Percentiles rank a stretch among this genome's conserved stretches.
Evolutionary conservation across 2,113 vertebrate genomes (phyloP).

Genomic region (Murina feae): DNA sequence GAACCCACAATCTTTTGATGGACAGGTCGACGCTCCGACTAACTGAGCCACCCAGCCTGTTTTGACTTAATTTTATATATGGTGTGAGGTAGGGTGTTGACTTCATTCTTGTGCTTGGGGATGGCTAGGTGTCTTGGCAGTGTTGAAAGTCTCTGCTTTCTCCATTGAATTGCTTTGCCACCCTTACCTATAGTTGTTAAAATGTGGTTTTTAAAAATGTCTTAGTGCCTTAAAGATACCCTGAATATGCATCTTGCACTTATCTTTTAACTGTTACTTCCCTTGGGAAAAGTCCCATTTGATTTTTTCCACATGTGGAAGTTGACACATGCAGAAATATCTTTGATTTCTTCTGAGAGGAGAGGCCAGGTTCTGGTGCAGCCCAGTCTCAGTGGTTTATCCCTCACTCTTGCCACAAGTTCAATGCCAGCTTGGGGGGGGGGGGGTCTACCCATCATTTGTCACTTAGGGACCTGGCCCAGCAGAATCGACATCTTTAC

Average conservation of each 20-base stretch:
- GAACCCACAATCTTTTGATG: too few relatives aligned
- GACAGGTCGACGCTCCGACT: too few relatives aligned
- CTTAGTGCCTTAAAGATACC: not conserved
- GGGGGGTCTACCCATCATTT: not conserved
- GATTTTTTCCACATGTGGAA: not conserved
- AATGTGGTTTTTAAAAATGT: not conserved
- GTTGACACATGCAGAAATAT: not conserved
- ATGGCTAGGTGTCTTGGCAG: not conserved
- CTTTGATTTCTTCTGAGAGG: not conserved
- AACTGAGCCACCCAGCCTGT: too few relatives aligned
- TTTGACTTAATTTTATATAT: not conserved
- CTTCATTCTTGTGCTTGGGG: not conserved
- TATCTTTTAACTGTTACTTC: not conserved
- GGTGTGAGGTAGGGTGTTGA: not conserved
- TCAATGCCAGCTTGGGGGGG: not conserved
- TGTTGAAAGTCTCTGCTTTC: not conserved
- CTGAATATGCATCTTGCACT: not conserved
- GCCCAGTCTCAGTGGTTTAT: not conserved
- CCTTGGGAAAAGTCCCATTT: not conserved
- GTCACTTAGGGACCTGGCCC: not conserved
- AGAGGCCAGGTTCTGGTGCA: not conserved
- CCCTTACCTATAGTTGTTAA: not conserved
- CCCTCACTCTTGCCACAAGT: not conserved
- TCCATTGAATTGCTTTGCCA: not conserved
- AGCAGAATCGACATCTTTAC: not conserved